Evolutionary conservation across 2,888 invertebrate genomes (phyloP), one percentile per base, ranked within the genome.

Genomic region (Ectemnius cavifrons): DNA sequence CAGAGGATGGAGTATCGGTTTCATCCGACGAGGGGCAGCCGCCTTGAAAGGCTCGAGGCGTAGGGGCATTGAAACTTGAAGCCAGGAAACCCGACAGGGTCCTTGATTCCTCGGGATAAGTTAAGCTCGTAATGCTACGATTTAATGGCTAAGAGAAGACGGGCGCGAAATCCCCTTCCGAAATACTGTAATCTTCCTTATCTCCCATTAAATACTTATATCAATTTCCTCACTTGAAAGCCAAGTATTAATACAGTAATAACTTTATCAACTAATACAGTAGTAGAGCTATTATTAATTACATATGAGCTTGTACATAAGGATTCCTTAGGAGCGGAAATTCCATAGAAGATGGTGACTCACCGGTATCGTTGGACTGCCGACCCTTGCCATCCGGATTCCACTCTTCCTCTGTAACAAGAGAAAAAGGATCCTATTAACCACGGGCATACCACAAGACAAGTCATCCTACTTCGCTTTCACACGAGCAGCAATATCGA

Each of bases 371-470:
- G 82, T 89, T 89, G 71, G 89, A 88, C 77, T 88, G 89, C 37
- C 91, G 90, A 77, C 90, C 90, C 84, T 93, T 93, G 85, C 93
- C 93, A 90, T 93, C 93, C 68, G 93, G 91, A 89, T 92, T 93
- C 93, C 93, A 93, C 91, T 93, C 93, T 90, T 93, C 93, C 85
- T 93, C 93, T 93, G 92, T 73, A 90, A 90, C 82, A 84, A 81
- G 79, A 79, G 80, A 72, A 75, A 70, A 59, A 52, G 70, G 66
- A 63, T 75, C n/a, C 77, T 56, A 67, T 70, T 74, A 80, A 23
- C 23, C 23, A 23, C 23, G 3, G 23, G 61, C 28, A 5, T 11
- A 20, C 27, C 20, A 16, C 14, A 52, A 27, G 57, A 2, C 23
- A 23, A 23, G 3, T 23, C 23, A 23, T 23, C 23, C 23, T 23